A percentile compares a stretch with the other conserved stretches of the same genome.
Conservation (phyloP, 1,140 invertebrate genomes). For the Euglossa dilemma region DNA sequence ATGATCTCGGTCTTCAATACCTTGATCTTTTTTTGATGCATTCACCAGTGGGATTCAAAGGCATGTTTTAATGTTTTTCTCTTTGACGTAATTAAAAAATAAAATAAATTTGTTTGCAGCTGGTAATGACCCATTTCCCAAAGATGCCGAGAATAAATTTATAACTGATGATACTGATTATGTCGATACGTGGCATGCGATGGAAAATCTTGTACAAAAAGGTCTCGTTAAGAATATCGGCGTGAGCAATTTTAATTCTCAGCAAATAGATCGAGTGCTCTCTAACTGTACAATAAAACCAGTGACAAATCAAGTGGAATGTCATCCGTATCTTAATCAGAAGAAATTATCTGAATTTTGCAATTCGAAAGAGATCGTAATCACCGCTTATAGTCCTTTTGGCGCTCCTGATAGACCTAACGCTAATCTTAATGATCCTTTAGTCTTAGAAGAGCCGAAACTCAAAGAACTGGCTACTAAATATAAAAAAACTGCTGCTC, state of each 20-base stretch:
- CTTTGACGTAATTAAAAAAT: background rate
- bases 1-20: slow-evolving; percentile 87
- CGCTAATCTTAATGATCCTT: slow-evolving; percentile 6
- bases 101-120: slow-evolving; percentile 48
- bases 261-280: slow-evolving; percentile 89
- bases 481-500: slow-evolving; percentile 87
- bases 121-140: slow-evolving; percentile 77
- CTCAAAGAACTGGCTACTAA: slow-evolving; percentile 85
- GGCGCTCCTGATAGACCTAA: no score
- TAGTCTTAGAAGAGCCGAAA: slow-evolving; percentile 85
- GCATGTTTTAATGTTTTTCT: background rate
- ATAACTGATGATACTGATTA: slow-evolving; percentile 82
- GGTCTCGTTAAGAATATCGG: slow-evolving; percentile 91
- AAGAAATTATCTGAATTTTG: slow-evolving; percentile 86
- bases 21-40: slow-evolving; percentile 91
- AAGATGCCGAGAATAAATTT: slow-evolving; percentile 78
- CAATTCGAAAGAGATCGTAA: slow-evolving; percentile 82
- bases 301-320: slow-evolving; percentile 90
- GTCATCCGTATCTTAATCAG: slow-evolving; percentile 88
- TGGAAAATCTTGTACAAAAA: slow-evolving; percentile 87
- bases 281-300: slow-evolving; percentile 87
- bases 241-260: slow-evolving; percentile 92
- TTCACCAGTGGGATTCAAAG: slow-evolving; percentile 87
- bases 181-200: slow-evolving; percentile 87
- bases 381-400: slow-evolving; percentile 89